phyloP scores from a whole-genome alignment of 2,113 vertebrate species.

The Psilopogon haemacephalus region DNA sequence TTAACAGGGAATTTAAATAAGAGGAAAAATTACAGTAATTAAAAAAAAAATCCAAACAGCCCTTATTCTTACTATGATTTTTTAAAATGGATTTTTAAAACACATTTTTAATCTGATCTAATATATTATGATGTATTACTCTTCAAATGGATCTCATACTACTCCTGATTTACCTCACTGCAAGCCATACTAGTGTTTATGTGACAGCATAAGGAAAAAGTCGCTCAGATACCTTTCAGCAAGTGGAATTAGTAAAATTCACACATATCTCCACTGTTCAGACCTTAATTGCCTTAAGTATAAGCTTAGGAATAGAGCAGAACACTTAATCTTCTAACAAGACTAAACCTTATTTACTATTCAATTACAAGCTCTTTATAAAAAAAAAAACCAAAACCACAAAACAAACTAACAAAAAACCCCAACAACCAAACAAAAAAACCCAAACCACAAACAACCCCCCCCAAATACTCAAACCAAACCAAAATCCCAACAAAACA shows the following conservation, averaged over 20 bases:
- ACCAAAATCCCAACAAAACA: too few species aligned
- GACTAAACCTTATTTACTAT: conserved; percentile 49
- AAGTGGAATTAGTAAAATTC: conserved; percentile 40
- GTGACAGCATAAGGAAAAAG: not conserved
- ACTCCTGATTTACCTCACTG: not conserved
- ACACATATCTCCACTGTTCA: not conserved
- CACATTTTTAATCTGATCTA: not conserved
- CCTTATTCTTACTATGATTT: not conserved
- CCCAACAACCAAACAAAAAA: too few species aligned
- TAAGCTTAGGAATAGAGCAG: conserved; percentile 46
- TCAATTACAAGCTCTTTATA: conserved; percentile 22
- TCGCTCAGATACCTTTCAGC: not conserved
- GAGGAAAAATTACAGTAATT: not conserved
- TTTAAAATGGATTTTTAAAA: not conserved
- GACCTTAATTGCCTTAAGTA: conserved; percentile 50
- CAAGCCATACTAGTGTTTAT: not conserved
- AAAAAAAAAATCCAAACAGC: not conserved
- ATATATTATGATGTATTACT: not conserved
- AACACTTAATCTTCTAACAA: conserved; percentile 58
- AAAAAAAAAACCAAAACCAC: not conserved
- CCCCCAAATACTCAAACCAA: too few species aligned
- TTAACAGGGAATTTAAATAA: not conserved
- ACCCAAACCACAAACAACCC: too few species aligned
- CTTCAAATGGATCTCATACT: not conserved
- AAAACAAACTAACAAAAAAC: too few species aligned